phyloP scores from a whole-genome alignment of 2,888 invertebrate species.

The Hofmannophila pseudospretella region DNA sequence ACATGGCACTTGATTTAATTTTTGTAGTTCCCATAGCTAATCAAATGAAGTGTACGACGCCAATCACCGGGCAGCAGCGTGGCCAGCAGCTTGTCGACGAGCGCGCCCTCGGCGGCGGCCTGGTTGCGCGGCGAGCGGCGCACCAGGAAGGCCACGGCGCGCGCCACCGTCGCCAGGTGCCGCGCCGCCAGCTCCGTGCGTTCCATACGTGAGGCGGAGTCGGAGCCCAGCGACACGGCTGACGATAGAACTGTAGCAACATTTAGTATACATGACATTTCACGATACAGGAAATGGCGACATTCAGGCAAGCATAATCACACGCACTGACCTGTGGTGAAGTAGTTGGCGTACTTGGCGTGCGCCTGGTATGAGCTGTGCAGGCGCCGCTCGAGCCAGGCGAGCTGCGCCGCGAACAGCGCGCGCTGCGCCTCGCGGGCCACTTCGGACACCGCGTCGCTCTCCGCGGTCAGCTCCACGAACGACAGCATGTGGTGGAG shows the following conservation, averaged over 20 bases:
- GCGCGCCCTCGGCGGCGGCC: slow-evolving; percentile 42
- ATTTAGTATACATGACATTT: too few relatives aligned
- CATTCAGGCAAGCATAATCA: too few relatives aligned
- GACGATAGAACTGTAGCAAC: slow-evolving; percentile 49
- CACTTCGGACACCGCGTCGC: slow-evolving; percentile 40
- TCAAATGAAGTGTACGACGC: too few relatives aligned
- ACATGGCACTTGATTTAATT: too few relatives aligned
- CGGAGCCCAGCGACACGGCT: slow-evolving; percentile 37
- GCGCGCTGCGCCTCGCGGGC: slow-evolving; percentile 72
- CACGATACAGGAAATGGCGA: too few relatives aligned
- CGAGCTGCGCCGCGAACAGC: slow-evolving; percentile 74
- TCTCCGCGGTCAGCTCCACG: slow-evolving; percentile 38
- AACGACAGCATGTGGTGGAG: slow-evolving; percentile 78
- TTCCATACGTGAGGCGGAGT: slow-evolving; percentile 20
- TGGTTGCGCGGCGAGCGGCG: slow-evolving; percentile 24
- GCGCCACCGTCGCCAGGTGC: slow-evolving; percentile 62
- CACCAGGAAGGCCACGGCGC: slow-evolving; percentile 71
- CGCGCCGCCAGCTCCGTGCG: slow-evolving; percentile 71
- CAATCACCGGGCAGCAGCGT: slow-evolving; percentile 70
- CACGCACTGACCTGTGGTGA: slow-evolving; percentile 59
- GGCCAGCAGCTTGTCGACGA: slow-evolving; percentile 69
- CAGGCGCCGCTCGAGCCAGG: slow-evolving; percentile 61
- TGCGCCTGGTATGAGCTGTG: slow-evolving; percentile 33
- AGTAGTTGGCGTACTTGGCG: slow-evolving; percentile 40
- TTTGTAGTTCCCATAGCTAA: too few relatives aligned